These are phyloP conservation scores for Sylvietta virens DNA, from an alignment of 2,113 vertebrate genomes.

Conservation along the genomic window DNA sequence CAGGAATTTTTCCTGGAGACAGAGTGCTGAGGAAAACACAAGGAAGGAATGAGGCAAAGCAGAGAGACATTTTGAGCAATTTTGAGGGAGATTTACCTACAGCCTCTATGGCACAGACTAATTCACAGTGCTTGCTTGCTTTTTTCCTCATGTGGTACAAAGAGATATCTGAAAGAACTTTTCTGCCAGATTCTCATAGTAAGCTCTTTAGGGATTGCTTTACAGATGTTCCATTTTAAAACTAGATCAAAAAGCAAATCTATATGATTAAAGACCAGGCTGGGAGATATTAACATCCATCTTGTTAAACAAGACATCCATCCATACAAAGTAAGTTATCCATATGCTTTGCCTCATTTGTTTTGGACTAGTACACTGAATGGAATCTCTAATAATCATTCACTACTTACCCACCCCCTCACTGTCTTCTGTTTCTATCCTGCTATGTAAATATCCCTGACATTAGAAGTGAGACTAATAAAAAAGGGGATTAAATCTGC, in stretches of 20 bases:
- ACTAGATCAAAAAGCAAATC: constrained; percentile 6
- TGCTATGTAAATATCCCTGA: constrained; percentile 26
- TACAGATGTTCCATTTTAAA: background rate
- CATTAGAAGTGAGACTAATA: constrained; percentile 11
- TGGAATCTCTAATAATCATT: constrained; percentile 31
- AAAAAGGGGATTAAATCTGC: constrained; percentile 17
- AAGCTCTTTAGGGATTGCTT: background rate
- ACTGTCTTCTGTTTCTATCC: constrained; percentile 7
- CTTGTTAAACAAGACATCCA: too few relatives aligned
- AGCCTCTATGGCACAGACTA: background rate
- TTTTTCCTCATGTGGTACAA: background rate
- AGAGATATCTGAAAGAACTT: background rate
- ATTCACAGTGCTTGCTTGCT: background rate
- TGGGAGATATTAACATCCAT: background rate
- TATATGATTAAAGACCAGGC: background rate
- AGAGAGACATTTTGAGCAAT: background rate
- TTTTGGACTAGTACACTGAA: constrained; percentile 17
- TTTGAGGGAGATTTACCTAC: background rate
- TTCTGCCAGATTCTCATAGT: background rate
- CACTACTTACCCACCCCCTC: background rate
- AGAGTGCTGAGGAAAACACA: background rate
- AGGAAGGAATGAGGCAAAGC: background rate
- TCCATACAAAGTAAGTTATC: background rate
- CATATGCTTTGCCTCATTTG: background rate
- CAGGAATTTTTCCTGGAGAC: background rate